phyloP scores from a whole-genome alignment of 2,797 vertebrate genomes.

The Lateolabrax maculatus region DNA sequence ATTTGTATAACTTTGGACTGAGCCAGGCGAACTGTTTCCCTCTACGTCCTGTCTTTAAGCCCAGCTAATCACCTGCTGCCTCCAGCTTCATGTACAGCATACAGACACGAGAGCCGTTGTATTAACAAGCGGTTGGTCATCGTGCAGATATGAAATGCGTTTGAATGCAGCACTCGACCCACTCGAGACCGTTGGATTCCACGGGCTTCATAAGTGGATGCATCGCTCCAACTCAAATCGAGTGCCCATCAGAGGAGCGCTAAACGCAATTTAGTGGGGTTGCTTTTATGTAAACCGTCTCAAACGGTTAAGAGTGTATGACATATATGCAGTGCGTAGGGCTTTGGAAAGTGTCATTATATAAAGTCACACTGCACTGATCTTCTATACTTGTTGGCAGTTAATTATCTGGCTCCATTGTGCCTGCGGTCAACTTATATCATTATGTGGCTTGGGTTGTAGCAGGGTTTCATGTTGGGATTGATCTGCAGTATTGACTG shows the following conservation, averaged over 20 bases:
- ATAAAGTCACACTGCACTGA: not conserved
- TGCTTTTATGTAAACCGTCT: not conserved
- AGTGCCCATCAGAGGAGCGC: conserved; percentile 15
- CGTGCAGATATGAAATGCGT: not conserved
- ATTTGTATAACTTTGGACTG: not conserved
- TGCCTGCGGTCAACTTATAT: conserved; percentile 1
- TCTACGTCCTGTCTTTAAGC: not conserved
- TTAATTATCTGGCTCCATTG: conserved; percentile 14
- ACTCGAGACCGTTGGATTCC: conserved; percentile 29
- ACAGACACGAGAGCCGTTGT: not conserved
- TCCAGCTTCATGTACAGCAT: not conserved
- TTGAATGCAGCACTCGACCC: not conserved
- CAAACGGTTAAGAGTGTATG: not conserved
- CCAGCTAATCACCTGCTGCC: not conserved
- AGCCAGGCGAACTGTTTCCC: not conserved
- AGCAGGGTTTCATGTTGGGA: not conserved
- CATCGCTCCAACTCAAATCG: conserved; percentile 9
- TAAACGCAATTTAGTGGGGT: not conserved
- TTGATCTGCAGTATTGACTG: conserved; percentile 15
- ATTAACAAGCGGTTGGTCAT: not conserved
- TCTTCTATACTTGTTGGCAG: not conserved
- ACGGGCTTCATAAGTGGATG: not conserved
- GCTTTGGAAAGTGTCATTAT: not conserved
- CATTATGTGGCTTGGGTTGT: not conserved
- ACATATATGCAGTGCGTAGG: not conserved